phyloP scores from a whole-genome alignment of 2,888 invertebrate species.

The Allacma fusca region DNA sequence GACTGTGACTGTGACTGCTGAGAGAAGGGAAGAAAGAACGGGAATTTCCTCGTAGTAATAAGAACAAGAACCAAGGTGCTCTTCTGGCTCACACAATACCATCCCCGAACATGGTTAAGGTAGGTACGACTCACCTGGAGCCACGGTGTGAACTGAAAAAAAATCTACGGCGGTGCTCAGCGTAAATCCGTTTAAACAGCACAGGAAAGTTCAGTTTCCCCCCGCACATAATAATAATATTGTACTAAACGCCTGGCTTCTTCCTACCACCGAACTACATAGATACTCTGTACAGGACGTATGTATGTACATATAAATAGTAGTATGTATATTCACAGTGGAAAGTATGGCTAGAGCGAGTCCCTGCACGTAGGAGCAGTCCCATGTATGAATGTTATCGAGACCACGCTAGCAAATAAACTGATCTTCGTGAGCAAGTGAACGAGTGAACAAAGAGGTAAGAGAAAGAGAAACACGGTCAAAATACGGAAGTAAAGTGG shows the following conservation, averaged over 20 bases:
- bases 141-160: slow-evolving; percentile 11
- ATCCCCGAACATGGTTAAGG: not conserved
- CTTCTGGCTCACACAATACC: not conserved
- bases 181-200: slow-evolving; percentile 1
- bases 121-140: slow-evolving; percentile 22
- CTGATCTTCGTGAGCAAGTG: slow-evolving; percentile 26
- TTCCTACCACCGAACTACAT: no score
- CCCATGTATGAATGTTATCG: slow-evolving; percentile 22
- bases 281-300: not conserved
- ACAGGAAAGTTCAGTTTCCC: not conserved
- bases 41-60: not conserved
- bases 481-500: slow-evolving; percentile 40
- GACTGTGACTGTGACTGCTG: not conserved
- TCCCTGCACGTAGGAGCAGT: not conserved
- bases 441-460: slow-evolving; percentile 26
- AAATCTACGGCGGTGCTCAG: not conserved
- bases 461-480: slow-evolving; percentile 40
- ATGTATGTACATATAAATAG: not conserved
- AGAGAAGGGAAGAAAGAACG: not conserved
- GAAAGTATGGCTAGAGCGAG: not conserved
- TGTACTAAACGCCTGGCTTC: no score
- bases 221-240: no score
- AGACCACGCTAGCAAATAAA: slow-evolving; percentile 37
- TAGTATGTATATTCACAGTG: not conserved
- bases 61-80: not conserved